Base-by-base conservation (phyloP, 2,797 vertebrate species). In the Neostethus bicornis region DNA sequence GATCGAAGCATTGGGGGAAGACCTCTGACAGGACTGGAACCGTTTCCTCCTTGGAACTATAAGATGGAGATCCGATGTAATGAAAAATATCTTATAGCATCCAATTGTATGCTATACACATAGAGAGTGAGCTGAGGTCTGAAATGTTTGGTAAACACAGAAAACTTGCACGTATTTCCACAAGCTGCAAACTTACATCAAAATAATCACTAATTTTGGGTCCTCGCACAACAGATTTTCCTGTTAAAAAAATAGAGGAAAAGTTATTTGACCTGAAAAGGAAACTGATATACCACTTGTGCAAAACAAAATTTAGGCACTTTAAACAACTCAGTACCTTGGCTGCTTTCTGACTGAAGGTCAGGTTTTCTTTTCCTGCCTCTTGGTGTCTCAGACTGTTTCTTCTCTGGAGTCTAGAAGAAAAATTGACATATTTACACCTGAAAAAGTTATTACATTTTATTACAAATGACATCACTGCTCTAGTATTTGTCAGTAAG, bases 151-250 rank as follows among this genome's bases (percentile, higher is more conserved):
- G 38, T 41, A 54, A 35, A 46, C 16, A 12, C 8, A 26, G 12
- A 13, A 26, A 10, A 48, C 26, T 41, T 6, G 23, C 31, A 38
- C 1, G 32, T 31, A 59, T 11, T 23, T 66, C 11, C 43, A 32
- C 19, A 14, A 29, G 66, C 14, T 49, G 2, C 2, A 73, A 50
- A 92, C 93, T 94, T 91, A 98, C 97, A 89, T 99, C 97, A 93
- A 99, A 99, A 92, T 97, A 99, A 89, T 99, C 97, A 81, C 97
- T 99, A 90, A 99, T 99, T 93, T 99, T 99, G 89, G 94, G 94
- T 90, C 96, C 94, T 87, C 97, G 94, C 73, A 90, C 93, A 69
- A 92, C 92, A 44, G 92, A 93, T 90, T 99, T 99, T 75, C 96
- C 97, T 99, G 83, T 43, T 7, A 62, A 43, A 26, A n/a, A 4